These are phyloP conservation scores for Gasteruption jaculator DNA, from an alignment of 2,888 invertebrate genomes.

Conservation along the genomic window DNA sequence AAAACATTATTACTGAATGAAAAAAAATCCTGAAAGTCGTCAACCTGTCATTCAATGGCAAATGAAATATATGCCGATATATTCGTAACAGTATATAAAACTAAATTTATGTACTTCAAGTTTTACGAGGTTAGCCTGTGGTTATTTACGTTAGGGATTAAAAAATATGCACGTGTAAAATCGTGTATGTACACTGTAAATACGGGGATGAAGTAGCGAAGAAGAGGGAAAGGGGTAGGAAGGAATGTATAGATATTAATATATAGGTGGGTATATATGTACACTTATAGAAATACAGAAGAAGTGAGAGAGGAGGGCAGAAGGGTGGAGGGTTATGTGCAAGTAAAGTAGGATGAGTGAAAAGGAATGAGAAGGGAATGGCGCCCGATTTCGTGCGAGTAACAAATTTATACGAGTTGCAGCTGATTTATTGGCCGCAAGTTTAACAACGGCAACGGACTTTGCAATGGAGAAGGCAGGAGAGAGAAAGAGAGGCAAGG, in stretches of 20 bases:
- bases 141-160: conserved; percentile 42
- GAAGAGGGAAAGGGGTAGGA: conserved; percentile 4
- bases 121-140: conserved; percentile 41
- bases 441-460: conserved; percentile 42
- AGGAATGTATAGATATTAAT: conserved; percentile 4
- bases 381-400: conserved; percentile 40
- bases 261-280: too few species aligned
- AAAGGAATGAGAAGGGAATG: conserved; percentile 16
- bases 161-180: conserved; percentile 39
- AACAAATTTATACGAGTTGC: conserved; percentile 47
- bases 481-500: conserved; percentile 28
- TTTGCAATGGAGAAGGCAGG: conserved; percentile 23
- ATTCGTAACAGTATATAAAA: conserved; percentile 39
- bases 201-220: conserved; percentile 16
- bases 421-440: conserved; percentile 44
- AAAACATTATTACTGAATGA: too few species aligned
- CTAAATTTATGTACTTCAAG: conserved; percentile 42
- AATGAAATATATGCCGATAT: too few species aligned
- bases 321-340: conserved; percentile 11
- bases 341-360: conserved; percentile 11
- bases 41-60: too few species aligned
- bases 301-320: conserved; percentile 1
- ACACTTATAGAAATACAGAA: too few species aligned
- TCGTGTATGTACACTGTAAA: conserved; percentile 38
- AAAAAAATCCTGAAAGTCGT: too few species aligned